These are phyloP conservation scores for Moxostoma hubbsi DNA, from an alignment of 2,797 vertebrate species.

Conservation along the genomic window DNA sequence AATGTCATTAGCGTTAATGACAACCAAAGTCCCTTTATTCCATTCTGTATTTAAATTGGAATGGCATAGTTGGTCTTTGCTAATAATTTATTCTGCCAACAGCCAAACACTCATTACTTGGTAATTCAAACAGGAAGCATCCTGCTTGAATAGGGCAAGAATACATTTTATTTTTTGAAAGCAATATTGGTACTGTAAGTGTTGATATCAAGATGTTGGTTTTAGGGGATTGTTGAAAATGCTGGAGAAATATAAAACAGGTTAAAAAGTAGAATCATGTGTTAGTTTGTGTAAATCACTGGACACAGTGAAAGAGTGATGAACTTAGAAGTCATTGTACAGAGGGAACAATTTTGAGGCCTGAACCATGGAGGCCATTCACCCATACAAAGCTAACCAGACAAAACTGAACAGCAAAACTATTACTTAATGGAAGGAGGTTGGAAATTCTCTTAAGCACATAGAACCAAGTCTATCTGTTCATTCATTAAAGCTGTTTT, in stretches of 20 bases:
- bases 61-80: slow-evolving; percentile 46
- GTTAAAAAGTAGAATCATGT: slow-evolving; percentile 4
- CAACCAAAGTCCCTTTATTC: slow-evolving; percentile 41
- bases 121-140: slow-evolving; percentile 31
- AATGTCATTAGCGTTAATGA: slow-evolving; percentile 52
- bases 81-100: slow-evolving; percentile 45
- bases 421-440: slow-evolving; percentile 39
- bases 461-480: slow-evolving; percentile 73
- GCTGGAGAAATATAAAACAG: neutral
- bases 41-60: slow-evolving; percentile 50
- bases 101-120: slow-evolving; percentile 45
- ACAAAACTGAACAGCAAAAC: slow-evolving; percentile 33
- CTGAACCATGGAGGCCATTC: slow-evolving; percentile 1
- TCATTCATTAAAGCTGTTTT: slow-evolving; percentile 80
- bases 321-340: neutral
- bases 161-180: neutral
- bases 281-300: neutral
- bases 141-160: neutral
- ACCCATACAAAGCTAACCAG: slow-evolving; percentile 12
- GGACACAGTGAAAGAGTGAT: too few relatives aligned
- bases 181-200: neutral
- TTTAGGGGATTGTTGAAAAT: neutral
- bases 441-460: slow-evolving; percentile 68
- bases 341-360: neutral
- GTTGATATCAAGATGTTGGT: neutral